phyloP scores from a whole-genome alignment of 2,797 vertebrate species.

The Rhabdophis nuchalis region DNA sequence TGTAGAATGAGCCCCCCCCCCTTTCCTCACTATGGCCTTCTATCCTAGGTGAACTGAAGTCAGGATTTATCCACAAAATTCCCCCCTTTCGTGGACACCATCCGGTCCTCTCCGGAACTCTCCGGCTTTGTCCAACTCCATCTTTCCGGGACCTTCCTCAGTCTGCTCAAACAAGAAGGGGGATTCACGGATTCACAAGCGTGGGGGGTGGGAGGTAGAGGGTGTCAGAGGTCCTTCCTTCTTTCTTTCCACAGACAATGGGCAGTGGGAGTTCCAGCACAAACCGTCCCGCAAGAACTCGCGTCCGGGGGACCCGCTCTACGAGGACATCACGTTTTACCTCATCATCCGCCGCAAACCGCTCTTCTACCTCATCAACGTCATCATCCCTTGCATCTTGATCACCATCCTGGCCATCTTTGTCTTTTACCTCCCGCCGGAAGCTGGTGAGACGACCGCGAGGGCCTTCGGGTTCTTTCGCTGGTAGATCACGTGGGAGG shows the following conservation, averaged over 20 bases:
- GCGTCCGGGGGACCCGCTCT: conserved; percentile 52
- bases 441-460: conserved; percentile 81
- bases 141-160: not conserved
- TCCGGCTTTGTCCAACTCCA: no score
- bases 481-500: fast-evolving
- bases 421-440: conserved; percentile 90
- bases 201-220: no score
- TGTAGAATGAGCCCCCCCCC: no score
- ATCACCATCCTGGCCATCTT: conserved; percentile 89
- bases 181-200: no score
- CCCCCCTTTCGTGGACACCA: not conserved
- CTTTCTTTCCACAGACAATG: conserved; percentile 70
- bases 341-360: conserved; percentile 88
- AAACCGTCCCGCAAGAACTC: conserved; percentile 76
- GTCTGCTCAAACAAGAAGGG: not conserved
- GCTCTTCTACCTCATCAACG: conserved; percentile 87
- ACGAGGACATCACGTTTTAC: conserved; percentile 84
- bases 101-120: not conserved
- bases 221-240: no score
- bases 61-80: not conserved
- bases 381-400: conserved; percentile 88
- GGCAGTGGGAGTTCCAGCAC: conserved; percentile 85
- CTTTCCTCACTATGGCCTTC: not conserved
- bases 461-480: not conserved
- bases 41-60: not conserved